Percentiles rank a stretch among this genome's conserved stretches.
Conservation (phyloP, 2,888 invertebrate genomes). For the Hypselothyrea guttata region DNA sequence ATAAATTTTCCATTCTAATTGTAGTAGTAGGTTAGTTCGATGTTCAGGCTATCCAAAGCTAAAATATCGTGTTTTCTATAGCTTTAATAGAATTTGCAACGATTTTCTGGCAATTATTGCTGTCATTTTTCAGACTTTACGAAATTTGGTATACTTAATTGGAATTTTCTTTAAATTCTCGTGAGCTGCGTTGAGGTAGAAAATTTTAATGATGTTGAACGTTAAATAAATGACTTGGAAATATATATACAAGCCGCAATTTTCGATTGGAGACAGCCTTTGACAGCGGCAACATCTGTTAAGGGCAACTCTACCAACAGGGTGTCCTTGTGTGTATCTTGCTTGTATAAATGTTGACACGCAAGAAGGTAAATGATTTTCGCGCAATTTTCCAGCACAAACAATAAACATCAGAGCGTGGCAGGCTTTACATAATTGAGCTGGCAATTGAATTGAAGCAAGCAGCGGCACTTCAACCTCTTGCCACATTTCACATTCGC, state of each 20-base stretch:
- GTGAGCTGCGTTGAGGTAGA: conserved; percentile 39
- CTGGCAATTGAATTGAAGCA: conserved; percentile 65
- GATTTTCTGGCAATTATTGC: too few species aligned
- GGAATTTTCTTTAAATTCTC: too few species aligned
- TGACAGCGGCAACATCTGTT: conserved; percentile 55
- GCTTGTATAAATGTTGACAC: conserved; percentile 63
- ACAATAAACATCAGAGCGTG: conserved; percentile 57
- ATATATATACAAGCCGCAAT: conserved; percentile 69
- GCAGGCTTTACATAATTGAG: conserved; percentile 67
- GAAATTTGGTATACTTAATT: too few species aligned
- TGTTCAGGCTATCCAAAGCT: too few species aligned
- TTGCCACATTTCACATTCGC: not conserved
- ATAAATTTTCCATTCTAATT: conserved; percentile 3
- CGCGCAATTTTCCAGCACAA: conserved; percentile 68
- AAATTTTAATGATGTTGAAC: conserved; percentile 69
- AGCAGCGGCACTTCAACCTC: conserved; percentile 24
- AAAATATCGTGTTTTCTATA: too few species aligned
- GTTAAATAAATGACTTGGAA: conserved; percentile 75
- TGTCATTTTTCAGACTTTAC: too few species aligned
- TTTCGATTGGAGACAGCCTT: conserved; percentile 56
- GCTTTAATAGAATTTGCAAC: too few species aligned
- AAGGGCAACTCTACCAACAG: not conserved
- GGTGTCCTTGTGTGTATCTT: conserved; percentile 1
- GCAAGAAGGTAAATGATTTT: conserved; percentile 70
- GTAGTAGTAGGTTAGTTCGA: too few species aligned